Evolutionary conservation across 2,888 invertebrate species (phyloP).

Genomic region (Scaptomyza polygonia): DNA sequence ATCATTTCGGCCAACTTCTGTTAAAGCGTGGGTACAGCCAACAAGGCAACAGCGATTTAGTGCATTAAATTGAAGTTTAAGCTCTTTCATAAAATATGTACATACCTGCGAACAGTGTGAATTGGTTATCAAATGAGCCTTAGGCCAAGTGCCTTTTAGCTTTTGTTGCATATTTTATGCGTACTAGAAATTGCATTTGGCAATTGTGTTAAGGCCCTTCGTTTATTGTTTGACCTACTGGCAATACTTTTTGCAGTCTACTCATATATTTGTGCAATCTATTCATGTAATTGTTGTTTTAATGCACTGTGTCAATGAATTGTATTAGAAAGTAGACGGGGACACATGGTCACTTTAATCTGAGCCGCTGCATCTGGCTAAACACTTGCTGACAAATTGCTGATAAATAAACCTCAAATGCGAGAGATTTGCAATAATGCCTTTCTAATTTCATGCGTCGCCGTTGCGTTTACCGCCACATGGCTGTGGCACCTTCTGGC

Average conservation of each 20-base stretch:
- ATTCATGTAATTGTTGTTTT: slow-evolving; percentile 35
- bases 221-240: slow-evolving; percentile 15
- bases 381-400: slow-evolving; percentile 78
- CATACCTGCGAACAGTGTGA: slow-evolving; percentile 8
- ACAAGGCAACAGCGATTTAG: slow-evolving; percentile 32
- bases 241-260: neutral
- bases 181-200: neutral
- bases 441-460: slow-evolving; percentile 77
- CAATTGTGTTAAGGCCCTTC: neutral
- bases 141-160: neutral
- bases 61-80: slow-evolving; percentile 39
- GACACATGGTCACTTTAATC: slow-evolving; percentile 63
- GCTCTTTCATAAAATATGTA: slow-evolving; percentile 12
- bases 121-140: slow-evolving; percentile 9
- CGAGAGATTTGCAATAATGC: slow-evolving; percentile 76
- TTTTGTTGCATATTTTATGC: neutral
- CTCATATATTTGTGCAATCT: slow-evolving; percentile 7
- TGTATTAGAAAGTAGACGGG: slow-evolving; percentile 67
- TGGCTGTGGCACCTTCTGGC: slow-evolving; percentile 43
- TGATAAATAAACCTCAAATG: slow-evolving; percentile 74
- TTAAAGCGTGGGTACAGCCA: slow-evolving; percentile 51
- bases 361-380: slow-evolving; percentile 72
- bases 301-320: slow-evolving; percentile 63
- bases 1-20: slow-evolving; percentile 34
- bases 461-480: slow-evolving; percentile 39